Percentiles rank a stretch among this genome's conserved stretches.
phyloP scores from a whole-genome alignment of 2,797 vertebrate genomes.

The Rhodeus uyekii region DNA sequence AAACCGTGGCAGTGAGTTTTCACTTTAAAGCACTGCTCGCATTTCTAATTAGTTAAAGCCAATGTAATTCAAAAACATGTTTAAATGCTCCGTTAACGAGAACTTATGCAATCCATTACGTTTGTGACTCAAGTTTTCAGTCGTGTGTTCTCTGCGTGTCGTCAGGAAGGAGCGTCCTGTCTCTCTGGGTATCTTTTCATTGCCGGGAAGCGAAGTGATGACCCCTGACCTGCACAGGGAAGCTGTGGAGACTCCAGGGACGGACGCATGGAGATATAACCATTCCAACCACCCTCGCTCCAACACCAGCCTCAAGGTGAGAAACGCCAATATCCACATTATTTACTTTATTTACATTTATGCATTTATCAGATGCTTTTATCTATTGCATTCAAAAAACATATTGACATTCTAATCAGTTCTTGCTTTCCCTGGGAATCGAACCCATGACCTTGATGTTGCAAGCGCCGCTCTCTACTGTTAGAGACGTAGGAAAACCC shows the following conservation, averaged over 20 bases:
- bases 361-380: too few species aligned
- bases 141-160: not conserved
- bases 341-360: too few species aligned
- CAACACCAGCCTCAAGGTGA: constrained; percentile 93
- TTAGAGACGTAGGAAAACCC: too few species aligned
- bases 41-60: not conserved
- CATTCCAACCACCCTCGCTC: constrained; percentile 87
- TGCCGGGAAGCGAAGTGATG: constrained; percentile 84
- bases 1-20: not conserved
- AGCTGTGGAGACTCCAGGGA: constrained; percentile 79
- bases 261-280: constrained; percentile 90
- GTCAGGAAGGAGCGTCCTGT: constrained; percentile 92
- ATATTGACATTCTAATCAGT: too few species aligned
- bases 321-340: not conserved
- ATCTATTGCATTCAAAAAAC: too few species aligned
- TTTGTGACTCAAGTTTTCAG: not conserved
- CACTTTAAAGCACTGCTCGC: not conserved
- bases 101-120: not conserved
- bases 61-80: not conserved
- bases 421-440: too few species aligned
- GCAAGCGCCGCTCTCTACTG: too few species aligned
- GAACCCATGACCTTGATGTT: too few species aligned
- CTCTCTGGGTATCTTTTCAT: constrained; percentile 90
- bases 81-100: too few species aligned
- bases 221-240: constrained; percentile 84